Base-by-base conservation (phyloP, 2,113 vertebrate species). In the Cavia aperea region DNA sequence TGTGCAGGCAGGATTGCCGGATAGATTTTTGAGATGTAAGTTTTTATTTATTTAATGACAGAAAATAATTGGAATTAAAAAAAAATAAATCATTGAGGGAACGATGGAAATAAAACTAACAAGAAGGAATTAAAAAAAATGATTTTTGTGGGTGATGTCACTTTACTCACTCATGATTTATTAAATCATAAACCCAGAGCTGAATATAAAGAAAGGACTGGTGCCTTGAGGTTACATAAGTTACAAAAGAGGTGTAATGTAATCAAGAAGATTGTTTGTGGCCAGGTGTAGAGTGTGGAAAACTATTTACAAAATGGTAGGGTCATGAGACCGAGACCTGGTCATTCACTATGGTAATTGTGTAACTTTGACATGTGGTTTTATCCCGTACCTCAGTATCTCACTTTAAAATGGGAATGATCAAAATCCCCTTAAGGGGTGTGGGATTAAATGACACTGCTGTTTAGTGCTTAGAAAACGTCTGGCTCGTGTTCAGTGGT, bases 41-140 rank as follows among this genome's bases (percentile, higher is more conserved):
- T 87, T 93, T 86, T 66, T n/a, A 70, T 65, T 87, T 89, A 85
- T 90, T 72, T 49, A 6, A 66, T 72, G 72, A 82, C 29, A 26
- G 10, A 79, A 33, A 54, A 60, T 68, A 79, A 91, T 56, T 39
- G 1, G 13, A 70, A 78, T 78, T 73, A 93, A 66, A 62, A 81
- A 13, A 2, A 56, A 13, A 49, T 56, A 62, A 58, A 58, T 91
- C 83, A n/a, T 66, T 68, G 58, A 81, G 5, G 9, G 18, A n/a
- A 73, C 82, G 75, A n/a, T 66, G 85, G 56, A 88, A 73, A 73
- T 65, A 77, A 94, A 93, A 43, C 7, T 49, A 90, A 83, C 15
- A 63, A 77, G 92, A n/a, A 31, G 19, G 19, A 90, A n/a, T 26
- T 88, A 70, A 62, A 39, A 8, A 78, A 81, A 62, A 63, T 13